Percentiles rank a stretch among this genome's conserved stretches.
Evolutionary conservation across 2,113 vertebrate species (phyloP).

Genomic region (Cairina moschata): DNA sequence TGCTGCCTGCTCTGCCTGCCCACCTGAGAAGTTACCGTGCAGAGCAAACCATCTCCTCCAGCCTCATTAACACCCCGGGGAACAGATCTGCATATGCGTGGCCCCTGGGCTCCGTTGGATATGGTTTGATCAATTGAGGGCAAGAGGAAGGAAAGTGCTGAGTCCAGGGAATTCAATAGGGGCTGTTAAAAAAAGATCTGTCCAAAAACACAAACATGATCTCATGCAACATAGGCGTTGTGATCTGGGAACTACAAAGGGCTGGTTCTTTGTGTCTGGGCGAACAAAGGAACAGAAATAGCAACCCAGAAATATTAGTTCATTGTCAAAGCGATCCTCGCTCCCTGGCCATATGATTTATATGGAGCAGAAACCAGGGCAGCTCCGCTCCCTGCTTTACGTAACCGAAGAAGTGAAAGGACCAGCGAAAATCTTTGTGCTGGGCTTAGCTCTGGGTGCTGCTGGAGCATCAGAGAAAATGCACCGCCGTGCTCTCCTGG

Average conservation of each 20-base stretch:
- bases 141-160: conserved; percentile 39
- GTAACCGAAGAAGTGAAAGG: background rate
- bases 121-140: background rate
- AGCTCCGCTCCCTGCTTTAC: background rate
- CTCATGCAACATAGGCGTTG: conserved; percentile 12
- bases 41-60: background rate
- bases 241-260: conserved; percentile 30
- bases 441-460: background rate
- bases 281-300: conserved; percentile 61
- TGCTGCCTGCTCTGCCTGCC: background rate
- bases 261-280: conserved; percentile 25
- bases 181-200: background rate
- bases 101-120: background rate
- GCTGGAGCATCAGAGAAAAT: background rate
- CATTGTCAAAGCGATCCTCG: background rate
- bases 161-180: conserved; percentile 16
- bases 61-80: background rate
- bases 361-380: conserved; percentile 38
- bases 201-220: conserved; percentile 32
- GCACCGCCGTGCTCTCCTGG: background rate
- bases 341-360: background rate
- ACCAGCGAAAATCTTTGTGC: background rate
- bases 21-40: background rate
- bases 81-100: background rate
- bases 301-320: conserved; percentile 34